Conservation (phyloP, 2,113 vertebrate species). For the Pseudopodoces humilis region DNA sequence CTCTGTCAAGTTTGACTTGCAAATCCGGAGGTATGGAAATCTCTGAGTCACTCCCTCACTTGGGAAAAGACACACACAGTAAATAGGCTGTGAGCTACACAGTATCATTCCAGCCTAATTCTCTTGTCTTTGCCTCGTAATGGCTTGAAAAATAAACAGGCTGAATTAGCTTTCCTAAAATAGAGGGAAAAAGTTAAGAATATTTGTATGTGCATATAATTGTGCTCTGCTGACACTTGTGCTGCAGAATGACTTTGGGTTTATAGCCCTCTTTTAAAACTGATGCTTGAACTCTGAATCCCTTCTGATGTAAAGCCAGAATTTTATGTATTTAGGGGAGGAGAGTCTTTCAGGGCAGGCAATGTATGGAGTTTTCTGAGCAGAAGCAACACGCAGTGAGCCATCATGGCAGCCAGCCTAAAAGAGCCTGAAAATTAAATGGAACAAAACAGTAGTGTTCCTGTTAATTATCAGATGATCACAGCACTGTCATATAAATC, state of each 20-base stretch:
- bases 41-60: not conserved
- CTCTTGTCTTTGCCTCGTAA: not conserved
- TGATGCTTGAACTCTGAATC: not conserved
- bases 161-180: not conserved
- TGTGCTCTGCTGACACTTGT: not conserved
- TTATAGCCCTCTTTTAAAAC: not conserved
- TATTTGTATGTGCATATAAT: rapidly evolving
- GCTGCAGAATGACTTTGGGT: not conserved
- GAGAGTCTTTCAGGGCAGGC: not conserved
- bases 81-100: not conserved
- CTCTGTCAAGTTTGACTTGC: slow-evolving; percentile 89
- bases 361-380: not conserved
- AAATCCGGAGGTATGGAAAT: slow-evolving; percentile 85
- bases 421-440: not conserved
- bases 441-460: not conserved
- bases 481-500: not conserved
- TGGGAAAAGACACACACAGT: not conserved
- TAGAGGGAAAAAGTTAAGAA: not conserved
- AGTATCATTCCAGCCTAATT: not conserved
- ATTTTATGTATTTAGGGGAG: not conserved
- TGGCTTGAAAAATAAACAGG: not conserved
- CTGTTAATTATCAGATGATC: not conserved
- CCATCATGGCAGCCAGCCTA: not conserved
- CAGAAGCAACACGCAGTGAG: not conserved
- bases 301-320: not conserved